A percentile compares a stretch with the other conserved stretches of the same genome.
These are phyloP conservation scores for Numida meleagris DNA, from an alignment of 2,113 vertebrate genomes.

Conservation along the genomic window DNA sequence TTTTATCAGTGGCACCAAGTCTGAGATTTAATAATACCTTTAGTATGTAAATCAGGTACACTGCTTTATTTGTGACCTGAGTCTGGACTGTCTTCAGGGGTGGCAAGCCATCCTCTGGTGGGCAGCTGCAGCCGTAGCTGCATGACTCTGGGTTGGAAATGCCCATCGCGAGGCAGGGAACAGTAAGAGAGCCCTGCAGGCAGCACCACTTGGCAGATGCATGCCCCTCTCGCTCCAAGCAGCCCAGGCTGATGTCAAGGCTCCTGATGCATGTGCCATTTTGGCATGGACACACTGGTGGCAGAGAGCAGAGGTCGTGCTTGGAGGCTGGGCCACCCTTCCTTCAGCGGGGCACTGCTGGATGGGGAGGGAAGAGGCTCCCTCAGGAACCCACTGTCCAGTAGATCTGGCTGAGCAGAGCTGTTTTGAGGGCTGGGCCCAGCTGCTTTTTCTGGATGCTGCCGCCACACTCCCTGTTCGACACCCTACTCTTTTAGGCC, in stretches of 20 bases:
- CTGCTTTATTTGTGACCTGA: background rate
- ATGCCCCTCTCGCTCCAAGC: background rate
- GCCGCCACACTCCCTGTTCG: background rate
- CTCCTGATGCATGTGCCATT: background rate
- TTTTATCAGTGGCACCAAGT: background rate
- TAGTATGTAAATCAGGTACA: background rate
- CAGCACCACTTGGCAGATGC: background rate
- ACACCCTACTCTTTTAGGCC: conserved; percentile 18
- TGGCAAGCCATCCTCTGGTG: background rate
- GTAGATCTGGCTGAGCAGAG: background rate
- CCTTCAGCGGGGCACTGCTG: background rate
- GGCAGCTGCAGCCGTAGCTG: background rate
- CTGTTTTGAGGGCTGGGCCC: background rate
- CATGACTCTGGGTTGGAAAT: accelerated
- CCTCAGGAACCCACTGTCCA: background rate
- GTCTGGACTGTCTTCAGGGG: background rate
- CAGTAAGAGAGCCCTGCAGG: background rate
- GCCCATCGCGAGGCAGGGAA: background rate
- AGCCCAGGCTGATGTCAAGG: background rate
- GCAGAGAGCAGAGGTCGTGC: accelerated
- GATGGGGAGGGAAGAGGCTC: background rate
- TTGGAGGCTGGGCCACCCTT: background rate
- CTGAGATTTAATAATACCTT: background rate
- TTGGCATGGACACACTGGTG: background rate
- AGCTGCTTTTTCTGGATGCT: background rate